Evolutionary conservation across 2,113 vertebrate species (phyloP).

Genomic region (Rhodinocichla rosea): DNA sequence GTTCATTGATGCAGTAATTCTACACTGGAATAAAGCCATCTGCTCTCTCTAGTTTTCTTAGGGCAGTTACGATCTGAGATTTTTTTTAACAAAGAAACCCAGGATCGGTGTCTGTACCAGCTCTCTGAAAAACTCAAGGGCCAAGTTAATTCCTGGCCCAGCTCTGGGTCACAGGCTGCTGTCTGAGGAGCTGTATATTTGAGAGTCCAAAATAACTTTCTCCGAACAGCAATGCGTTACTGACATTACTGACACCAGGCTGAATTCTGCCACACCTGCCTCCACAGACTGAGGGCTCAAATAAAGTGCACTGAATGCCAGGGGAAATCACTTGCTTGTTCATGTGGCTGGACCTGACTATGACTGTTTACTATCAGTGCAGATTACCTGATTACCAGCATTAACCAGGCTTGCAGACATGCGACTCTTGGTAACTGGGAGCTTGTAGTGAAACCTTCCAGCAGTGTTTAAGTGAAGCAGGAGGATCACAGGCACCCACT

Average conservation of each 20-base stretch:
- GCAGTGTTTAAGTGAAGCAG: neutral
- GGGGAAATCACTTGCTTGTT: neutral
- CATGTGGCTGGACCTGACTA: neutral
- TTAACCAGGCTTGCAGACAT: neutral
- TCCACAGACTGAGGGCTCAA: neutral
- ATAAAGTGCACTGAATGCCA: neutral
- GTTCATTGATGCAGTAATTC: constrained; percentile 4
- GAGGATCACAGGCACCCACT: neutral
- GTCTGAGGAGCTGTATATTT: neutral
- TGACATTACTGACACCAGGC: neutral
- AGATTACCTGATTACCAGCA: neutral
- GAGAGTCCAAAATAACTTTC: constrained; percentile 5
- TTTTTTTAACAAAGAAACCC: neutral
- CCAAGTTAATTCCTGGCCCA: neutral
- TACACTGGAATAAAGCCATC: neutral
- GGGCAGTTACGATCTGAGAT: neutral
- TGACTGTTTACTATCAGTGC: neutral
- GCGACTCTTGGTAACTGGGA: neutral
- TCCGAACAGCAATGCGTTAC: fast-evolving
- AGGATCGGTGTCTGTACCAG: neutral
- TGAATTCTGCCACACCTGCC: constrained; percentile 19
- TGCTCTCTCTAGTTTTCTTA: neutral
- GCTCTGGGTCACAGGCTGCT: neutral
- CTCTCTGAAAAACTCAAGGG: neutral
- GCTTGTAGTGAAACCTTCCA: neutral